Percentiles rank a stretch among this genome's conserved stretches.
Evolutionary conservation across 2,113 vertebrate species (phyloP).

Genomic region (Platycercus adscitus): DNA sequence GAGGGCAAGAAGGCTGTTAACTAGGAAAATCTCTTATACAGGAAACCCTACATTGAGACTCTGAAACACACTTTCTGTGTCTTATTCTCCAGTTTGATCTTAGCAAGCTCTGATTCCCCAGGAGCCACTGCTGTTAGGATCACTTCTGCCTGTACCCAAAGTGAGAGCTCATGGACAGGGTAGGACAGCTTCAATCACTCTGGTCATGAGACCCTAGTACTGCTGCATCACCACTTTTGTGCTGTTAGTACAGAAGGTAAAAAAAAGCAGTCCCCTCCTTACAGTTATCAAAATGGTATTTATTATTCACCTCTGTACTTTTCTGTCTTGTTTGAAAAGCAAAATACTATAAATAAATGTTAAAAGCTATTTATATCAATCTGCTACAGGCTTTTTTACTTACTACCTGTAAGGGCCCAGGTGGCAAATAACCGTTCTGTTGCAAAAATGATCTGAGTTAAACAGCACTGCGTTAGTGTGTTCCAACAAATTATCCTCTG

Average conservation of each 20-base stretch:
- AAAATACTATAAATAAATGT: background rate
- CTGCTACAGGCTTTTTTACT: background rate
- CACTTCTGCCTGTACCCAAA: background rate
- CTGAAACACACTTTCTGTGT: background rate
- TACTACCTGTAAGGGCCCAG: background rate
- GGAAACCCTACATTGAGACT: background rate
- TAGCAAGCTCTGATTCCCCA: background rate
- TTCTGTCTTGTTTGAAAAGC: background rate
- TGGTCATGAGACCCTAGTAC: fast-evolving
- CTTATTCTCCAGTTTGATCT: background rate
- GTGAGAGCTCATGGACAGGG: background rate
- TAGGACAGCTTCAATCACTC: background rate
- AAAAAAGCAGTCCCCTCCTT: background rate
- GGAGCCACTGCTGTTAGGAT: background rate
- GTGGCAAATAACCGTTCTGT: background rate
- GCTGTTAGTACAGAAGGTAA: background rate
- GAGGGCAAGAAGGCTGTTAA: background rate
- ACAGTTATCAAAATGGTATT: background rate
- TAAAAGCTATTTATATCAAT: background rate
- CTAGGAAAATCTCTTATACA: background rate
- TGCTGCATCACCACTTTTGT: background rate
- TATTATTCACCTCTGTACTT: background rate
- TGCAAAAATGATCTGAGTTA: background rate
- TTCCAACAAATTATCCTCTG: background rate
- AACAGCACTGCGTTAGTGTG: background rate